Evolutionary conservation across 2,797 vertebrate genomes (phyloP), one percentile per base, ranked within the genome.

Genomic region (Anguilla obscura): DNA sequence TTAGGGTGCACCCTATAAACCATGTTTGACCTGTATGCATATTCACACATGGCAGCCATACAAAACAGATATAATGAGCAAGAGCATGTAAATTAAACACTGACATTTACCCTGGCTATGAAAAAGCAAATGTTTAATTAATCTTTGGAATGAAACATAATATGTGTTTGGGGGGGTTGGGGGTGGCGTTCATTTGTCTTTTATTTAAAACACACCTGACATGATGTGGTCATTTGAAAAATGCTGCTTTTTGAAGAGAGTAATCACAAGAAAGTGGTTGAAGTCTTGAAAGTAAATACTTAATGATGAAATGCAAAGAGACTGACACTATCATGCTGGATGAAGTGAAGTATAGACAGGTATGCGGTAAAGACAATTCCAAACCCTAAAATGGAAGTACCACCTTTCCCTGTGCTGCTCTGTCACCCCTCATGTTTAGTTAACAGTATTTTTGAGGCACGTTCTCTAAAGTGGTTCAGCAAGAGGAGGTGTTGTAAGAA

Each of bases 31-130:
- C 48, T 40, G 9, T n/a, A 54, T 71, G 12, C 48, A 87, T 30
- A 45, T 85, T 88, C 56, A 76, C 52, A 88, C 33, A 66, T 85
- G 69, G 82, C 52, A 85, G 36, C 71, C 30, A 85, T 85, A 45
- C 87, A 69, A 79, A 85, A 85, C 69, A 88, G 80, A 84, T 50
- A 71, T 33, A 85, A 85, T 40, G 10, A 74, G n/a, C 69, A 33
- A 71, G 66, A 85, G 50, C 50, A 79, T 76, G 52, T 50, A 52
- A 88, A 60, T 76, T 63, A 80, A 74, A 66, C 58, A 86, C 9
- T 58, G 27, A 56, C 27, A 56, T 54, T 84, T 54, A 54, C 48
- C 2, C 48, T 84, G 84, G 84, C 30, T 58, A 74, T 18, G 85
- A 30, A 71, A 69, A 74, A 74, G 63, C 45, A 4, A 45, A 86